A percentile compares a stretch with the other conserved stretches of the same genome.
Evolutionary conservation across 2,113 vertebrate genomes (phyloP).

Genomic region (Benitochromis conjunctus): DNA sequence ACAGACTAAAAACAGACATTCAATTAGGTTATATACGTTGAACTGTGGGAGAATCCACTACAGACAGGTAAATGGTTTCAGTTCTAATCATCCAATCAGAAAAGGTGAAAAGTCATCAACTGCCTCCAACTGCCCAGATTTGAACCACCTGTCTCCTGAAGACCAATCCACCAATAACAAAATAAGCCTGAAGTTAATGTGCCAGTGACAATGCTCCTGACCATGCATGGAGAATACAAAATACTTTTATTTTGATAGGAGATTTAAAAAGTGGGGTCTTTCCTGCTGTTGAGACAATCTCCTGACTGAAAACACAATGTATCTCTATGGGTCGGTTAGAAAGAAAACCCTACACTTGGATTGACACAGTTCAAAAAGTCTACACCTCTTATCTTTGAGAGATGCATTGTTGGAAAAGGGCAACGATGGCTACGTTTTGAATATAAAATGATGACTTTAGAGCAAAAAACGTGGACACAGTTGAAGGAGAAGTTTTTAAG

Average conservation of each 20-base stretch:
- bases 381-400: too few species aligned
- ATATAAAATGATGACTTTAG: not conserved
- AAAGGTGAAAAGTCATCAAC: rapidly evolving
- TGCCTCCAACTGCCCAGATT: not conserved
- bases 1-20: not conserved
- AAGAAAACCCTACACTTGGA: not conserved
- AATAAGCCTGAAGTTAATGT: not conserved
- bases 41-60: not conserved
- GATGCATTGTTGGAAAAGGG: not conserved
- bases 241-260: too few species aligned
- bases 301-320: too few species aligned
- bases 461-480: not conserved
- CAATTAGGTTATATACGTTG: not conserved
- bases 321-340: not conserved
- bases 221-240: too few species aligned
- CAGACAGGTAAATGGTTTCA: not conserved
- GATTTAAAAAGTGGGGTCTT: too few species aligned
- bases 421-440: rapidly evolving
- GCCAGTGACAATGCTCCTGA: not conserved
- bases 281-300: too few species aligned
- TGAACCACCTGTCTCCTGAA: not conserved
- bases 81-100: not conserved
- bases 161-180: not conserved
- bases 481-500: too few species aligned
- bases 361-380: too few species aligned